Base-by-base conservation (phyloP, 2,113 vertebrate species). In the Peromyscus maniculatus region DNA sequence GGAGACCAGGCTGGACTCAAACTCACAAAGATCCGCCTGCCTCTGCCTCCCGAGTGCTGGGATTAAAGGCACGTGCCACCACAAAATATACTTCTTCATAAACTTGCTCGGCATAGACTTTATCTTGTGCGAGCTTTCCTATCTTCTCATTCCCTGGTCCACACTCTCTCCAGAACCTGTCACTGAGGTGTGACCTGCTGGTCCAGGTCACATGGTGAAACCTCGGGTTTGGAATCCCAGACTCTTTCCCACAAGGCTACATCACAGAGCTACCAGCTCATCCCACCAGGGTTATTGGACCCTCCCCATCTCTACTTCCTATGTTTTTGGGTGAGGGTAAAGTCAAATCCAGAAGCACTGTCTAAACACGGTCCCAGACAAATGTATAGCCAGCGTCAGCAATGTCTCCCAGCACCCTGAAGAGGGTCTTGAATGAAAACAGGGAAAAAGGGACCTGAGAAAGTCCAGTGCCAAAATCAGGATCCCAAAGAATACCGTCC, bases 221-320 rank as follows among this genome's bases (percentile, higher is more conserved):
- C 13, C 49, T n/a, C 2, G 72, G 33, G 21, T 82, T 26, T 26
- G 39, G 89, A 24, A 59, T 62, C 36, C 62, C 87, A 69, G 71
- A 22, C 12, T 9, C 22, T 52, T 49, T 57, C 43, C 6, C 16
- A 28, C 15, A 8, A 39, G n/a, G 3, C 17, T 1, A 49, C 66
- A 2, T 77, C 43, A 77, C 39, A 49, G 75, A 36, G 1, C 39
- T 80, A 28, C 64, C 1, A 0, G 10, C 64, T 28, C 28, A 66
- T 11, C 36, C 16, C 0, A 46, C 31, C 36, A 1, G 33, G 19
- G 74, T 15, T 92, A 17, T 5, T 17, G 8, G 0, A 0, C 4
- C 9, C 21, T 33, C 7, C 24, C 1, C 12, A 3, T 36, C 57
- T 15, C 82, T 1, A 3, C 19, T 39, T 55, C 28, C 84, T 24